Evolutionary conservation across 2,113 vertebrate species (phyloP).

Genomic region (Tympanuchus pallidicinctus): DNA sequence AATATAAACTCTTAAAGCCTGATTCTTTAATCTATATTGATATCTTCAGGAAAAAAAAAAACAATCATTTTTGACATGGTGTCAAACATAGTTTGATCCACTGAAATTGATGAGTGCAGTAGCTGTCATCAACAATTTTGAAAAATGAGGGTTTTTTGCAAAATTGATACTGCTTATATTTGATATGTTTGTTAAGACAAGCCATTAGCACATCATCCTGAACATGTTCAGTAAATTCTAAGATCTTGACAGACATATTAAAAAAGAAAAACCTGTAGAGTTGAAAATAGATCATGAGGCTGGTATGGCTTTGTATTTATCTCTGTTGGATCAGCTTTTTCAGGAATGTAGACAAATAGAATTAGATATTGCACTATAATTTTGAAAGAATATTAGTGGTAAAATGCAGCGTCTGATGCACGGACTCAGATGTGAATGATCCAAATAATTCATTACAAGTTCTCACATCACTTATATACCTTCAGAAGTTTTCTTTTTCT

Average conservation of each 20-base stretch:
- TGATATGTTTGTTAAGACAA: not conserved
- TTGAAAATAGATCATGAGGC: not conserved
- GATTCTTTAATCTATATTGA: not conserved
- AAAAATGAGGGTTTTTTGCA: not conserved
- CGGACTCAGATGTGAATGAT: too few species aligned
- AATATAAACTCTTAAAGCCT: not conserved
- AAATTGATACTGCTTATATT: not conserved
- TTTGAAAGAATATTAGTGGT: not conserved
- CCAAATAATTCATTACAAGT: too few species aligned
- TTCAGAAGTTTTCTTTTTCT: too few species aligned
- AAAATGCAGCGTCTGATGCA: not conserved
- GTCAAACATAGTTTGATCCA: not conserved
- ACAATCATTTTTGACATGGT: not conserved
- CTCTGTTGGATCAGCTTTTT: not conserved
- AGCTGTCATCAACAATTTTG: not conserved
- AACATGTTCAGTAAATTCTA: not conserved
- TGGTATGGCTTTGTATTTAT: not conserved
- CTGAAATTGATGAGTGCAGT: not conserved
- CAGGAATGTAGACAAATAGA: not conserved
- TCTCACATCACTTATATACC: too few species aligned
- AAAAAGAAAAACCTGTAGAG: not conserved
- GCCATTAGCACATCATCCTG: not conserved
- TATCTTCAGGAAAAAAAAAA: not conserved
- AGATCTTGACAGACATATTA: not conserved
- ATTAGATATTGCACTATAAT: not conserved